Evolutionary conservation across 2,888 invertebrate species (phyloP).

Genomic region (Arge pagana): DNA sequence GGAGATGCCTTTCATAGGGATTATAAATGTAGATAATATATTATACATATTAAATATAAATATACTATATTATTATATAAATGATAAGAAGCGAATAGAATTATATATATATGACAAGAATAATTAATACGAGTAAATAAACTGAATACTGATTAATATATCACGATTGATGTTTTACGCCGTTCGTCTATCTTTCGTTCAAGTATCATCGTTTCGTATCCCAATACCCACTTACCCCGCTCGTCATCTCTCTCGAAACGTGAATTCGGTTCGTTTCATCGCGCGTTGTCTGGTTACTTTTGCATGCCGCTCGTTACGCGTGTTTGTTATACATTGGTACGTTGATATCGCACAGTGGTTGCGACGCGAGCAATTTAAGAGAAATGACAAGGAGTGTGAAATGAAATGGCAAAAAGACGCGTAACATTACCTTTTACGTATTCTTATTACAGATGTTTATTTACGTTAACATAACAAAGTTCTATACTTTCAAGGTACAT

Average conservation of each 20-base stretch:
- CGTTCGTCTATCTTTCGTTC: slow-evolving; percentile 25
- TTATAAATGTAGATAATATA: slow-evolving; percentile 59
- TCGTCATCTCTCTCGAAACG: no score
- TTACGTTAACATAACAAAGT: slow-evolving; percentile 57
- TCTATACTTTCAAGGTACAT: slow-evolving; percentile 58
- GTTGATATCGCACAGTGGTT: no score
- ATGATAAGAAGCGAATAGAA: slow-evolving; percentile 53
- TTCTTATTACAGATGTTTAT: slow-evolving; percentile 56
- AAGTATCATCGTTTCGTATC: not conserved
- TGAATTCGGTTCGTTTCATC: no score
- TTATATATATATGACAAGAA: slow-evolving; percentile 51
- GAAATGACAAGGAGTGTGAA: no score
- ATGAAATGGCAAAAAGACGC: no score
- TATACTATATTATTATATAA: slow-evolving; percentile 54
- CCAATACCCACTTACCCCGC: no score
- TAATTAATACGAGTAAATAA: slow-evolving; percentile 57
- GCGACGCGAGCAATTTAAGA: no score
- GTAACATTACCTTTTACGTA: slow-evolving; percentile 29
- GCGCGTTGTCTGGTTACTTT: no score
- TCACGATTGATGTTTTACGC: slow-evolving; percentile 21
- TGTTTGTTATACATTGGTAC: no score
- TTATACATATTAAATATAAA: slow-evolving; percentile 58
- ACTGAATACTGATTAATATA: slow-evolving; percentile 56
- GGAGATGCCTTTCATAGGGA: slow-evolving; percentile 59
- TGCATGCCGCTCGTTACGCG: no score